Evolutionary conservation across 2,113 vertebrate species (phyloP).

Genomic region (Phyllopteryx taeniolatus): DNA sequence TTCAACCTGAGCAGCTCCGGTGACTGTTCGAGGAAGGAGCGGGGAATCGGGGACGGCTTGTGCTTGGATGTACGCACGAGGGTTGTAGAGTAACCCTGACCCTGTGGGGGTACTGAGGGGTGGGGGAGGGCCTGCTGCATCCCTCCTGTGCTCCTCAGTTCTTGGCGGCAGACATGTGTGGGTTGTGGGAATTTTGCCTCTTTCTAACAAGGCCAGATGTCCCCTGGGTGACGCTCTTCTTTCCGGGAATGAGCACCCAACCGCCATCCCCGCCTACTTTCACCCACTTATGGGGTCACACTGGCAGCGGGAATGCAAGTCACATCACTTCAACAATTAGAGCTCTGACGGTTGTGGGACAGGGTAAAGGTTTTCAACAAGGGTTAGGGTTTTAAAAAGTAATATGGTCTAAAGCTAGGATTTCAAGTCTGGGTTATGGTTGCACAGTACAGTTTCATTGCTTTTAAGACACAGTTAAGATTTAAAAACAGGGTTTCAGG

Average conservation of each 20-base stretch:
- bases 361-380: background rate
- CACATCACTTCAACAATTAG: background rate
- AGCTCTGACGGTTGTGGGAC: background rate
- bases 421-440: background rate
- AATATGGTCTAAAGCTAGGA: no score
- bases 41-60: constrained; percentile 26
- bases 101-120: constrained; percentile 38
- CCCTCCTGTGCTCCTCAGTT: constrained; percentile 24
- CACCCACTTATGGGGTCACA: constrained; percentile 5
- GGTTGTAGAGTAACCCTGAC: constrained; percentile 61
- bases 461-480: no score
- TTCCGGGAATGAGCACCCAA: constrained; percentile 23
- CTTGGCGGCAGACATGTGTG: constrained; percentile 37
- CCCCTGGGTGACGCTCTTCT: constrained; percentile 44
- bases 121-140: constrained; percentile 9
- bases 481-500: background rate
- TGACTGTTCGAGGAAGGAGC: constrained; percentile 64
- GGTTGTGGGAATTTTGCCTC: constrained; percentile 54
- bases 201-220: constrained; percentile 40
- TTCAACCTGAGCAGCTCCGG: constrained; percentile 68
- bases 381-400: background rate
- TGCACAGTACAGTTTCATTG: background rate
- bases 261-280: background rate
- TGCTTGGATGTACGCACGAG: constrained; percentile 16
- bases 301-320: background rate